phyloP scores from a whole-genome alignment of 2,113 vertebrate genomes.

The Chaenocephalus aceratus region DNA sequence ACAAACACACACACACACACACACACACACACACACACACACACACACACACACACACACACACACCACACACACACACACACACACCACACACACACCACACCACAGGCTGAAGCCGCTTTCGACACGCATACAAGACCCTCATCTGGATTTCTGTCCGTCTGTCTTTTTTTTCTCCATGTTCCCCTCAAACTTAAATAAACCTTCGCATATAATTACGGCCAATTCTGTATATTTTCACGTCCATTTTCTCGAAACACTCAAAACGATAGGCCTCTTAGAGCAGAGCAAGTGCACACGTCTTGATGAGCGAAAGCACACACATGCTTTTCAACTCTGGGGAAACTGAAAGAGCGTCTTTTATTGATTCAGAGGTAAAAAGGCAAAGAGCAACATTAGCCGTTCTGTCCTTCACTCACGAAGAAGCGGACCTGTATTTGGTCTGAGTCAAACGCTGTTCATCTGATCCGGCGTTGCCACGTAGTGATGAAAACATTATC shows the following conservation, averaged over 20 bases:
- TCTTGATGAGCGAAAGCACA: constrained; percentile 62
- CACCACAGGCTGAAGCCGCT: constrained; percentile 40
- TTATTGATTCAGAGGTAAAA: constrained; percentile 79
- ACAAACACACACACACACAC: constrained; percentile 64
- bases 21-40: constrained; percentile 43
- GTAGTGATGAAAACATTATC: constrained; percentile 79
- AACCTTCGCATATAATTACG: constrained; percentile 84
- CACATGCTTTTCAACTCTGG: constrained; percentile 44
- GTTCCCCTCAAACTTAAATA: constrained; percentile 84
- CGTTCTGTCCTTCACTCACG: constrained; percentile 58
- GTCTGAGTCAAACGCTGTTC: constrained; percentile 59
- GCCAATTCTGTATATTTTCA: constrained; percentile 85
- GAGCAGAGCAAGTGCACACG: constrained; percentile 57
- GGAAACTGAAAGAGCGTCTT: constrained; percentile 71
- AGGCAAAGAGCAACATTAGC: constrained; percentile 75
- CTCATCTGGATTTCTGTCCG: constrained; percentile 74
- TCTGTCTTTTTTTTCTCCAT: constrained; percentile 63
- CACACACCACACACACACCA: constrained; percentile 39
- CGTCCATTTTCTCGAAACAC: constrained; percentile 79
- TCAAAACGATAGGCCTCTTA: constrained; percentile 69
- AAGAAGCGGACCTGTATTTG: constrained; percentile 56
- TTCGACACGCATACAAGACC: constrained; percentile 44
- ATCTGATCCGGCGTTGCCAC: constrained; percentile 61
- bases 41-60: constrained; percentile 51
- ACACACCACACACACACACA: constrained; percentile 61